Evolutionary conservation across 2,113 vertebrate genomes (phyloP).

Genomic region (Psettodes erumei): DNA sequence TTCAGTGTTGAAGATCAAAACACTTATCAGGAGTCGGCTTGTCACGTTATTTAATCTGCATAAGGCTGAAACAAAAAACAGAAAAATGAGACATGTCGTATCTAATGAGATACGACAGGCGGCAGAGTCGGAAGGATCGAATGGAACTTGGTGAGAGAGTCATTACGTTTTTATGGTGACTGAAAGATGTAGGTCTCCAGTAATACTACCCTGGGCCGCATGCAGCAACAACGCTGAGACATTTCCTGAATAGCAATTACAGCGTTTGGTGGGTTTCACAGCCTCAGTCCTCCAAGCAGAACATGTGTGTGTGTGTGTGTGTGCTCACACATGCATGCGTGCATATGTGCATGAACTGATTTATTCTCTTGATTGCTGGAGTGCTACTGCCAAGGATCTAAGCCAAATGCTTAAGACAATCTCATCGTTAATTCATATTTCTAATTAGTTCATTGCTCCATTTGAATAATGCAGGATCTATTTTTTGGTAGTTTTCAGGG

Average conservation of each 20-base stretch:
- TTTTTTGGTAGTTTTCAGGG: conserved; percentile 71
- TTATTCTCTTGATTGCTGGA: conserved; percentile 37
- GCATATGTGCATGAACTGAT: conserved; percentile 20
- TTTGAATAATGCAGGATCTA: conserved; percentile 75
- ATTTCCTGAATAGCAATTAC: conserved; percentile 68
- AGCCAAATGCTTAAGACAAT: conserved; percentile 72
- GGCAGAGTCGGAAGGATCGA: conserved; percentile 56
- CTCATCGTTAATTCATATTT: conserved; percentile 76
- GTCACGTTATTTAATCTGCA: conserved; percentile 96
- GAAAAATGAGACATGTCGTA: conserved; percentile 72
- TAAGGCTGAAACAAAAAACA: conserved; percentile 92
- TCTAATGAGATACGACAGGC: conserved; percentile 38
- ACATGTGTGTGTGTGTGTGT: conserved; percentile 1
- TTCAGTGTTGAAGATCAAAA: conserved; percentile 93
- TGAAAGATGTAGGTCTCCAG: conserved; percentile 67
- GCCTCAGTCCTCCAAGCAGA: conserved; percentile 15
- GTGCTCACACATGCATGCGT: not conserved
- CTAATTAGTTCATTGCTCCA: conserved; percentile 75
- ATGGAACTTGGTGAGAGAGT: conserved; percentile 51
- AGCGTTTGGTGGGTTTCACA: conserved; percentile 44
- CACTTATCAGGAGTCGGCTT: conserved; percentile 91
- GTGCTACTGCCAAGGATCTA: conserved; percentile 39
- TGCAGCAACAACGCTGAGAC: conserved; percentile 57
- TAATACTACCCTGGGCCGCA: conserved; percentile 48
- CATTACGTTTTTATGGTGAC: conserved; percentile 68